A percentile compares a stretch with the other conserved stretches of the same genome.
phyloP scores from a whole-genome alignment of 2,797 vertebrate genomes.

The Takifugu rubripes region DNA sequence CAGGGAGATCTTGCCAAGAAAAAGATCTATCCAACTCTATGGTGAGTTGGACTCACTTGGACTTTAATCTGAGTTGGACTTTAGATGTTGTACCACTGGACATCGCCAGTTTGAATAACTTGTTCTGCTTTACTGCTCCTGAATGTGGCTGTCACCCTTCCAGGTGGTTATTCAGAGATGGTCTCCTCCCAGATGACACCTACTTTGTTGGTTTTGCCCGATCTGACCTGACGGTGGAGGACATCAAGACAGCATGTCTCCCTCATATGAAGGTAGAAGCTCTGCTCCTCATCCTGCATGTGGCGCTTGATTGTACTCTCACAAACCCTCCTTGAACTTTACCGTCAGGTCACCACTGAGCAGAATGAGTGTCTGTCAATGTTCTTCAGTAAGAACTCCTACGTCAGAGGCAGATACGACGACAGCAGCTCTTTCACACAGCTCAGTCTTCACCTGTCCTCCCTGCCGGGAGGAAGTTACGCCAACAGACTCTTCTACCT shows the following conservation, averaged over 20 bases:
- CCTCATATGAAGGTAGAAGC: constrained; percentile 82
- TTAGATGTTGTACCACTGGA: constrained; percentile 3
- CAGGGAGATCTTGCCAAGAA: constrained; percentile 87
- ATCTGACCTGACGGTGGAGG: constrained; percentile 79
- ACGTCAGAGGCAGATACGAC: constrained; percentile 78
- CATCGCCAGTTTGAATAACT: constrained; percentile 2
- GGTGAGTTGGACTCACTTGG: constrained; percentile 64
- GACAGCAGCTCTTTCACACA: constrained; percentile 67
- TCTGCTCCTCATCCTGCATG: neutral
- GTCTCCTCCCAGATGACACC: constrained; percentile 83
- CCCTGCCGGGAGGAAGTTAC: constrained; percentile 71
- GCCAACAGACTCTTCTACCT: constrained; percentile 88
- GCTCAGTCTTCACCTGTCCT: constrained; percentile 73
- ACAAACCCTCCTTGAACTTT: constrained; percentile 3
- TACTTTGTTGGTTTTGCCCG: constrained; percentile 86
- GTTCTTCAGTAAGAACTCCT: constrained; percentile 82
- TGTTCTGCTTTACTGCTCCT: constrained; percentile 12
- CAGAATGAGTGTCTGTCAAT: constrained; percentile 72
- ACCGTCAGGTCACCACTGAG: constrained; percentile 67
- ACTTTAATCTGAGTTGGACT: neutral
- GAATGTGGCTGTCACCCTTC: constrained; percentile 6
- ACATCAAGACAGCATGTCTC: constrained; percentile 79
- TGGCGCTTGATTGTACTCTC: neutral
- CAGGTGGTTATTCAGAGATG: constrained; percentile 90
- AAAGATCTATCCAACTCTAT: constrained; percentile 88